A percentile compares a stretch with the other conserved stretches of the same genome.
Evolutionary conservation across 2,113 vertebrate genomes (phyloP).

Genomic region (Mesembrinibis cayennensis): DNA sequence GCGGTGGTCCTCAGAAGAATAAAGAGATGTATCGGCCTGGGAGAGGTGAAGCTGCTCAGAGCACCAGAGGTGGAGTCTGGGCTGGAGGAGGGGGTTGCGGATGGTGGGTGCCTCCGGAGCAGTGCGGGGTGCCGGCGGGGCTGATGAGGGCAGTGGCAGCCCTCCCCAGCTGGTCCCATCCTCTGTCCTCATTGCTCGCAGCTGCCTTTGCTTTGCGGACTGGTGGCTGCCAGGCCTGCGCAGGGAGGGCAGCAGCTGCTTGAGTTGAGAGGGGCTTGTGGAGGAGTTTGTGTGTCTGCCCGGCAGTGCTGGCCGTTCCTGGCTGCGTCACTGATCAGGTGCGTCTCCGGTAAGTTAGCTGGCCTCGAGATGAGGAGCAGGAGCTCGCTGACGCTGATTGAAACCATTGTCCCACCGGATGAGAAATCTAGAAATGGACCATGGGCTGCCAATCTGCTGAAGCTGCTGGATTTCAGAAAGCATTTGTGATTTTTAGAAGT

Average conservation of each 20-base stretch:
- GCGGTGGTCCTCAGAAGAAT: neutral
- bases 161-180: neutral
- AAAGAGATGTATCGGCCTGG: no score
- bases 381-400: neutral
- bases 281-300: neutral
- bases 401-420: neutral
- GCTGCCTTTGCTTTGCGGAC: neutral
- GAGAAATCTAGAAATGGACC: neutral
- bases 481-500: neutral
- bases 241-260: no score
- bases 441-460: neutral
- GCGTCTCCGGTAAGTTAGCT: neutral
- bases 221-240: neutral
- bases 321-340: rapidly evolving
- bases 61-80: no score
- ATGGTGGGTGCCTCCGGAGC: no score
- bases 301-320: neutral
- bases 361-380: neutral
- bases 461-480: neutral
- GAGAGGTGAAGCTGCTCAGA: neutral
- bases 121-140: rapidly evolving
- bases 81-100: neutral
- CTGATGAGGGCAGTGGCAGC: no score
- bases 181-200: no score
- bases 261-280: neutral